These are phyloP conservation scores for Ctenopoma multispine DNA, from an alignment of 2,797 vertebrate genomes.

Conservation along the genomic window DNA sequence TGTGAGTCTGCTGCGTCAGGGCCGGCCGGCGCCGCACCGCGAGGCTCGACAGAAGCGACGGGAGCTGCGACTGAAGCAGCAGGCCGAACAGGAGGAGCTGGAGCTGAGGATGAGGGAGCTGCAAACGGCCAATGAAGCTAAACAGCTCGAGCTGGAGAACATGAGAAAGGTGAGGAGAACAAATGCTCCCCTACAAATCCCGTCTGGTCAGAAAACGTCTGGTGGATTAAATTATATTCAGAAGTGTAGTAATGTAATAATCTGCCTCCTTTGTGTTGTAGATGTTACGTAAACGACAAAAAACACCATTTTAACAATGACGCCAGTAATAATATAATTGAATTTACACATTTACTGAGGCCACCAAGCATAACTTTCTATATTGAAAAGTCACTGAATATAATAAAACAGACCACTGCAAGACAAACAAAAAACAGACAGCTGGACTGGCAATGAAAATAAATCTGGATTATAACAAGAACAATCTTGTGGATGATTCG, in stretches of 20 bases:
- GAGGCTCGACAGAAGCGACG: slow-evolving; percentile 90
- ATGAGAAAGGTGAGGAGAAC: slow-evolving; percentile 89
- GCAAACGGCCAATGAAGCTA: slow-evolving; percentile 92
- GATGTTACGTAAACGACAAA: too few species aligned
- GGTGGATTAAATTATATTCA: too few species aligned
- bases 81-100: slow-evolving; percentile 93
- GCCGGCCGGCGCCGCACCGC: slow-evolving; percentile 89
- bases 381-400: too few species aligned
- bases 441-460: not conserved
- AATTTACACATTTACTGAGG: too few species aligned
- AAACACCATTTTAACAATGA: too few species aligned
- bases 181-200: not conserved
- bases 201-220: slow-evolving; percentile 24
- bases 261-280: too few species aligned
- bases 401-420: too few species aligned
- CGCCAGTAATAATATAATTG: too few species aligned
- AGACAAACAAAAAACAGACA: too few species aligned
- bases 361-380: too few species aligned
- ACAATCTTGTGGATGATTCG: not conserved
- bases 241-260: too few species aligned
- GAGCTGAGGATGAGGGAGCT: slow-evolving; percentile 94
- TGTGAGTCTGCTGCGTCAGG: slow-evolving; percentile 86
- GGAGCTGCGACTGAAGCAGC: slow-evolving; percentile 88
- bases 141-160: slow-evolving; percentile 92
- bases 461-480: not conserved